Evolutionary conservation across 2,113 vertebrate genomes (phyloP).

Genomic region (Prinia subflava): DNA sequence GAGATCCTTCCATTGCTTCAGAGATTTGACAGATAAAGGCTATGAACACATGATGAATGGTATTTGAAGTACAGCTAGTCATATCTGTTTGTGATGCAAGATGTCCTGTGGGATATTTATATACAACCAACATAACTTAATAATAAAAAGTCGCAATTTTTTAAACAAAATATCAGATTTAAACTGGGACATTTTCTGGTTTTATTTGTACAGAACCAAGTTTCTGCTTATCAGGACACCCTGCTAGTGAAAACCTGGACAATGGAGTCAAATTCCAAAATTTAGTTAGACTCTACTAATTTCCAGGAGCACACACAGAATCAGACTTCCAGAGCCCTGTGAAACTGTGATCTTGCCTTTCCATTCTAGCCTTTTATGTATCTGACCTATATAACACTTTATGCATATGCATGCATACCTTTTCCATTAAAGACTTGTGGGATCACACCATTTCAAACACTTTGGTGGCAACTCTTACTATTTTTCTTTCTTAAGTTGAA

Average conservation of each 20-base stretch:
- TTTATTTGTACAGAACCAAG: neutral
- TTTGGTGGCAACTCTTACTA: neutral
- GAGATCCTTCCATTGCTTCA: neutral
- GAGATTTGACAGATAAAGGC: neutral
- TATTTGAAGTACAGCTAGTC: neutral
- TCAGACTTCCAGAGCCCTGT: neutral
- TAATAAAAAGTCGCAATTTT: neutral
- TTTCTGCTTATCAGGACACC: neutral
- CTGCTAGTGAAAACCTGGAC: neutral
- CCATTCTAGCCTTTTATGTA: neutral
- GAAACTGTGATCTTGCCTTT: neutral
- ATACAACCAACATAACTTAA: fast-evolving
- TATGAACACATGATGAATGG: neutral
- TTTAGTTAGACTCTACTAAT: neutral
- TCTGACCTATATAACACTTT: neutral
- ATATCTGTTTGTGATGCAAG: neutral
- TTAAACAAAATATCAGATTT: neutral
- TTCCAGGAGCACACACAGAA: neutral
- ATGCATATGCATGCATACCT: neutral
- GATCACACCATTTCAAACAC: neutral
- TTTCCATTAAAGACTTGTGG: neutral
- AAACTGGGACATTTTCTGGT: neutral
- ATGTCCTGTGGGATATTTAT: neutral
- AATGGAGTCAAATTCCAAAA: neutral
- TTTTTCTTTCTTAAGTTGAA: neutral